Base-by-base conservation (phyloP, 2,797 vertebrate species). In the Acrossocheilus fasciatus region DNA sequence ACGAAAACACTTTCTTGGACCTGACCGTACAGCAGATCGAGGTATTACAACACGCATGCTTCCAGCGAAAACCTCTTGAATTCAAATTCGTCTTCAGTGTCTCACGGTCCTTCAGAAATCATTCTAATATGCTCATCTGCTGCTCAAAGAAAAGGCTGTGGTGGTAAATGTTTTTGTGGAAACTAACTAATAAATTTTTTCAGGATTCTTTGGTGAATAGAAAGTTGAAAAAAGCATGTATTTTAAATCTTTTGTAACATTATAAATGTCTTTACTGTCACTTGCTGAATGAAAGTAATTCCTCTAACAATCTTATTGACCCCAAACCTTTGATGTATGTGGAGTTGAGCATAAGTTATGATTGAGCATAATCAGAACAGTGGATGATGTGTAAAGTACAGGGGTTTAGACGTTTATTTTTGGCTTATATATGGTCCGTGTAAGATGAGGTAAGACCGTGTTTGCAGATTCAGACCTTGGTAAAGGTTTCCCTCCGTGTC, bases 1-100 rank as follows among this genome's bases (percentile, higher is more conserved):
- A 98, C 0, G 98, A 99, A 92, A 99, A 99, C 92, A 99, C 98
- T 83, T 99, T 99, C 95, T 94, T 99, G 95, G 98, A 99, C 92
- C 96, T 99, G 87, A 99, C 98, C 0, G 98, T 99, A 91, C 97
- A 99, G 93, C 98, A 99, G 95, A 99, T 99, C 8, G 98, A 99
- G 96, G 98, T 99, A 62, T 47, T 74, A 1, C 43, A 20, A 12
- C 14, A 52, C 45, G 14, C 11, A 23, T n/a, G 18, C 26, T 69
- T 50, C 18, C 50, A 77, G 75, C 1, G 6, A 30, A 47, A 30
- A 18, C 43, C 47, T 8, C 2, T n/a, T 59, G 0, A 59, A 59
- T 59, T 52, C 50, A 18, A 18, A 52, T 54, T 54, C 17, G 10
- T 26, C 10, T 62, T 62, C 11, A 26, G 59, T 62, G 59, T 62